Base-by-base conservation (phyloP, 2,113 vertebrate genomes). In the Phycodurus eques region DNA sequence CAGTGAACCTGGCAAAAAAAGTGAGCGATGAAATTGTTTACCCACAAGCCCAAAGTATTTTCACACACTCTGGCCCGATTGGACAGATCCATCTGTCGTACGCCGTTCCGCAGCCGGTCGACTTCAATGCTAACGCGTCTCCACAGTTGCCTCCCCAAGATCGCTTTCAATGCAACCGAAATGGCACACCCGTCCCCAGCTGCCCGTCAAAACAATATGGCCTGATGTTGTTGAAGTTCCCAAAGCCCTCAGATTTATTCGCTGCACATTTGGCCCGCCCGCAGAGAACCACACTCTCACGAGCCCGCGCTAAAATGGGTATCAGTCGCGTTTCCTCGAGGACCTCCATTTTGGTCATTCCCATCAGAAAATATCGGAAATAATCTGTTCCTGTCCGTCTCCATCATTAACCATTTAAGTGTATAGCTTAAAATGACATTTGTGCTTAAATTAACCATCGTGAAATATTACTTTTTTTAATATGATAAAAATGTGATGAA, bases 31-130 rank as follows among this genome's bases (percentile, higher is more conserved):
- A 79, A 78, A 67, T 74, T 89, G 86, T 87, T 89, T 87, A 76
- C 83, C 77, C 68, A 76, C 84, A 83, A 66, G 72, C 77, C 84
- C 83, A 76, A 79, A 78, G 82, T 86, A 89, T 84, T 87, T 84
- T 80, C 81, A 77, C 72, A 46, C 42, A 20, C 64, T 83, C 78
- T 83, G 47, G 49, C 75, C 83, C 73, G 59, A 73, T 79, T 79
- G 88, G 86, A 81, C 84, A 80, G 83, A 85, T 86, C 90, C 87
- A 92, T 90, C 85, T 89, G 88, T 83, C 65, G 71, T 39, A 76
- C 73, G 88, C 83, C 65, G 71, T 39, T 74, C 73, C 77, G 85
- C 73, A 85, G 79, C 87, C 74, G 79, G 76, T 81, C 77, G 72
- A 72, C 77, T 75, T 51, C 61, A 71, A 53, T 63, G 42, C 3